These are phyloP conservation scores for Hydrolagus colliei DNA, from an alignment of 2,797 vertebrate species.

Conservation along the genomic window DNA sequence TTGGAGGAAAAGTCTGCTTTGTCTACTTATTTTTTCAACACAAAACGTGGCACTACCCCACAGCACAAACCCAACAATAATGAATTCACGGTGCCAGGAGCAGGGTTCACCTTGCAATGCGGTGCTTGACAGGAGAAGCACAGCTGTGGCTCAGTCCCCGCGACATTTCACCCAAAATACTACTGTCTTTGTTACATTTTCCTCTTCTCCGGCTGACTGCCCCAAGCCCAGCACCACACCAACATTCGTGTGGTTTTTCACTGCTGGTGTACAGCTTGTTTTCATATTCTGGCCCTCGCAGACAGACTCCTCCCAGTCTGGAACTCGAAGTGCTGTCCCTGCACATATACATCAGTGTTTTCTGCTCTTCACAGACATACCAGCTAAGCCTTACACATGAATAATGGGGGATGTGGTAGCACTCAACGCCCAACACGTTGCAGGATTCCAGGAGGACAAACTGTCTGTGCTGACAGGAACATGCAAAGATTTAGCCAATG, in stretches of 20 bases:
- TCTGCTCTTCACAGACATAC: not conserved
- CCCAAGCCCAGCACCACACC: not conserved
- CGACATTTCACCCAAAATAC: not conserved
- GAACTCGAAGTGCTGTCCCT: not conserved
- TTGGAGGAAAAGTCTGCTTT: not conserved
- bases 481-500: not conserved
- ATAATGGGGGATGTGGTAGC: not conserved
- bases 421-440: not conserved
- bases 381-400: not conserved
- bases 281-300: not conserved
- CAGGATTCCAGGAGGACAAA: not conserved
- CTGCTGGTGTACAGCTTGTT: not conserved
- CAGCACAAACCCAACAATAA: not conserved
- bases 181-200: not conserved
- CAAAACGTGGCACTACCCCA: not conserved
- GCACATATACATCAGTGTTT: not conserved
- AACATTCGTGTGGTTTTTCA: not conserved
- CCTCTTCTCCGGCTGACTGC: too few relatives aligned
- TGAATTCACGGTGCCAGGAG: not conserved
- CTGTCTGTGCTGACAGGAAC: not conserved
- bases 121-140: not conserved
- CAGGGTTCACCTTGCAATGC: too few relatives aligned
- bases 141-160: not conserved
- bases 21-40: not conserved
- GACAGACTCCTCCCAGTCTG: slow-evolving; percentile 26